Conservation (phyloP, 2,113 vertebrate species). For the Neomonachus schauinslandi region DNA sequence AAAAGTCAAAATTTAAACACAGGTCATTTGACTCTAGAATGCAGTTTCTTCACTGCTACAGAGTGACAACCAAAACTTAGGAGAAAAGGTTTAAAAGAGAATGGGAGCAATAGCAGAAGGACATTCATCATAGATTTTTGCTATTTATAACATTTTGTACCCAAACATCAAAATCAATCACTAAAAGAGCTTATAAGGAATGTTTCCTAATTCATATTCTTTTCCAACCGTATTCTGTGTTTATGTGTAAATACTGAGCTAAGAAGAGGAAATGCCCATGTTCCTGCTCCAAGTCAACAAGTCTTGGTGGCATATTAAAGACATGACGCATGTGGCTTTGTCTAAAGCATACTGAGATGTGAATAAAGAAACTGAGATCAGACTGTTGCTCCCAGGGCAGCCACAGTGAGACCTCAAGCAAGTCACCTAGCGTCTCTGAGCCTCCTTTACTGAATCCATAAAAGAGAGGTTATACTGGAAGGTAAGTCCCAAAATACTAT, state of each 20-base stretch:
- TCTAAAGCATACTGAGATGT: background rate
- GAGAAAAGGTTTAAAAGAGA: background rate
- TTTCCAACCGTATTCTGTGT: background rate
- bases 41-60: background rate
- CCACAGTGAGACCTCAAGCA: background rate
- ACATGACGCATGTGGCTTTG: background rate
- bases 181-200: background rate
- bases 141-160: background rate
- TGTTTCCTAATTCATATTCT: background rate
- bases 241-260: background rate
- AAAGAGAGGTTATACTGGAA: background rate
- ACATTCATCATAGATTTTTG: background rate
- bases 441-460: background rate
- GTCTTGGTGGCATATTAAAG: background rate
- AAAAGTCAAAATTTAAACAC: conserved; percentile 5
- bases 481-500: background rate
- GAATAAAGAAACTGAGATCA: background rate
- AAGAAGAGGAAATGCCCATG: background rate
- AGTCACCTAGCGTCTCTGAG: background rate
- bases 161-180: background rate
- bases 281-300: background rate
- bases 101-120: background rate
- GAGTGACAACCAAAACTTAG: background rate
- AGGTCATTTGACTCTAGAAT: background rate
- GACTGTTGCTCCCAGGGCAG: background rate